Percentiles rank a stretch among this genome's conserved stretches.
phyloP scores from a whole-genome alignment of 1,140 invertebrate species.

The Drosophila sp. region DNA sequence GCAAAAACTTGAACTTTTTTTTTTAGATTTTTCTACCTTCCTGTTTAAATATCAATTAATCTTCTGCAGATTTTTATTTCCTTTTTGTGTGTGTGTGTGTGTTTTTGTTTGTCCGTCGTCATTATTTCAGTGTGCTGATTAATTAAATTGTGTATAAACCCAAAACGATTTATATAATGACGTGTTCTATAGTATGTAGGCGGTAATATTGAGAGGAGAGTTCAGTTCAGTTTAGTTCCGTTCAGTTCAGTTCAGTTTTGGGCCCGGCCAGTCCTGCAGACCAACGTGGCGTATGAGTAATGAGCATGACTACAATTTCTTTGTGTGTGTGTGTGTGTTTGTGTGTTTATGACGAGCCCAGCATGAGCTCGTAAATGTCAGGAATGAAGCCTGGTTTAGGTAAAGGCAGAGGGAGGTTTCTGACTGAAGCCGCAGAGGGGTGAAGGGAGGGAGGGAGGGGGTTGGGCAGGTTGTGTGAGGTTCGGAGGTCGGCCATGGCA shows the following conservation, averaged over 20 bases:
- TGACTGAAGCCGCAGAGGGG: not conserved
- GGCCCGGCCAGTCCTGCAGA: not conserved
- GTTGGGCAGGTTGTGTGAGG: not conserved
- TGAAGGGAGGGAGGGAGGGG: not conserved
- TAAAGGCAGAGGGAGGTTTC: not conserved
- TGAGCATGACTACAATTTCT: constrained; percentile 41
- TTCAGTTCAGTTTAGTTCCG: not conserved
- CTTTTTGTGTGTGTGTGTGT: constrained; percentile 14
- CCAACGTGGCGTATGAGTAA: constrained; percentile 71
- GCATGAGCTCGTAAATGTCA: constrained; percentile 44
- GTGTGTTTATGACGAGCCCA: constrained; percentile 48
- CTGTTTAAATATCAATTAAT: constrained; percentile 26
- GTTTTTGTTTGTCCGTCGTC: constrained; percentile 17
- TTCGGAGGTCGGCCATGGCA: constrained; percentile 41
- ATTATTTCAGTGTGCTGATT: constrained; percentile 55
- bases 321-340: constrained; percentile 1
- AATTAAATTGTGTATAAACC: constrained; percentile 61
- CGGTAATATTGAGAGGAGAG: not conserved
- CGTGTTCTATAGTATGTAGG: constrained; percentile 14
- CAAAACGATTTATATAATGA: constrained; percentile 53
- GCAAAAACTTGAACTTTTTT: not conserved
- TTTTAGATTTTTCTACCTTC: not conserved
- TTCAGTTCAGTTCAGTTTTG: not conserved
- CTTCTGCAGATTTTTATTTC: constrained; percentile 12
- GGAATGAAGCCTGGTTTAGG: constrained; percentile 18